phyloP scores from a whole-genome alignment of 2,888 invertebrate species.

The Glomeris marginata region DNA sequence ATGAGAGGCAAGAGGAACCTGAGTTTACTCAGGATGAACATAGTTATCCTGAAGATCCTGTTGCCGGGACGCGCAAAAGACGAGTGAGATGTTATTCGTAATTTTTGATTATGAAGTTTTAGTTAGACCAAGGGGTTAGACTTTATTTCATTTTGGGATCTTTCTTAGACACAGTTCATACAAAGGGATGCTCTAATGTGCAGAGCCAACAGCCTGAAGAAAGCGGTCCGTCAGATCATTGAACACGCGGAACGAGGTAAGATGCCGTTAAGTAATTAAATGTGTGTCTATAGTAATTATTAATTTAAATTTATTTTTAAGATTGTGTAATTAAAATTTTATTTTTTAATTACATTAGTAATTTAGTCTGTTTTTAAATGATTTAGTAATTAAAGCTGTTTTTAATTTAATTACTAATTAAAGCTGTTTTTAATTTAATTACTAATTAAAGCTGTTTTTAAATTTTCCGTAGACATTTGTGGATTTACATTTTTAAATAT shows the following conservation, averaged over 20 bases:
- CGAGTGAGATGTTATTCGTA: not conserved
- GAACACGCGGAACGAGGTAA: conserved; percentile 55
- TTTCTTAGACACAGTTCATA: conserved; percentile 23
- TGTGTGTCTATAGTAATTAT: no score
- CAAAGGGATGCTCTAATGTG: conserved; percentile 38
- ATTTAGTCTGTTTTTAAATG: no score
- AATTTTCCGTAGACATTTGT: no score
- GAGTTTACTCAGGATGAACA: not conserved
- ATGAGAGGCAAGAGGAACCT: conserved; percentile 1
- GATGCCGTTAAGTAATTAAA: no score
- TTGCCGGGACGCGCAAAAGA: conserved; percentile 8
- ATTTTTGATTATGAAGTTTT: not conserved
- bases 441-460: no score
- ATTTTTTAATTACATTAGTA: no score
- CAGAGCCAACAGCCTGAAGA: conserved; percentile 66
- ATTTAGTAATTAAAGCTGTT: no score
- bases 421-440: no score
- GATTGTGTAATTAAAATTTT: no score
- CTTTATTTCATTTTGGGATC: not conserved
- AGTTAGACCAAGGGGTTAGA: not conserved
- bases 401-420: no score
- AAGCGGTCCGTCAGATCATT: conserved; percentile 61
- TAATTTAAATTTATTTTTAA: no score
- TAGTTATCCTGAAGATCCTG: not conserved
- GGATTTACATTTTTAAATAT: no score